phyloP scores from a whole-genome alignment of 53 echinoderm and acorn worm species.

The Holothuria leucospilota region DNA sequence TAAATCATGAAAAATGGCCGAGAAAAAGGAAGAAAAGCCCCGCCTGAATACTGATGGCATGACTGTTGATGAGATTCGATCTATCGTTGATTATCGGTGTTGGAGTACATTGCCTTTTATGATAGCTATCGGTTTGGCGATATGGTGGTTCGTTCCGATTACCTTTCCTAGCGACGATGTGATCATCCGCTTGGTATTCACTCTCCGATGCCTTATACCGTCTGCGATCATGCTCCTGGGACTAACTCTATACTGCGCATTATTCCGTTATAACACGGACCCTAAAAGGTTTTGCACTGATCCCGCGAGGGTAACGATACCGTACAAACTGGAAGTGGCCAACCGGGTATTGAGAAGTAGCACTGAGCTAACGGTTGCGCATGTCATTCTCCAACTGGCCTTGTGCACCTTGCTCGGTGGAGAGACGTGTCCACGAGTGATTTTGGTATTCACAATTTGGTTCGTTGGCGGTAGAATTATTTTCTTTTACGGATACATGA shows the following conservation, averaged over 20 bases:
- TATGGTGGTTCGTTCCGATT: background rate
- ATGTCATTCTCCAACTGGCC: slow-evolving; percentile 7
- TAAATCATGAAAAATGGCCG: background rate
- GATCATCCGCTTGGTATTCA: background rate
- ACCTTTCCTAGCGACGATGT: slow-evolving; percentile 13
- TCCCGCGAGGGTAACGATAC: slow-evolving; percentile 16
- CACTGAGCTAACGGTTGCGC: background rate
- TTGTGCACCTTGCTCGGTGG: background rate
- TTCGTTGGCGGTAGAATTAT: background rate
- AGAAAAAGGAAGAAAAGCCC: background rate
- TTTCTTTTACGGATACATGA: slow-evolving; percentile 9
- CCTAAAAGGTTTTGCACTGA: slow-evolving; percentile 21
- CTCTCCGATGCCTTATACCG: slow-evolving; percentile 5
- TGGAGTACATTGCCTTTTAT: background rate
- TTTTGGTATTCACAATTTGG: slow-evolving; percentile 7
- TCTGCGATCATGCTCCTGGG: background rate
- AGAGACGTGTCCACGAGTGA: background rate
- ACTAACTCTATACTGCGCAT: background rate
- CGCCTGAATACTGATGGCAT: background rate
- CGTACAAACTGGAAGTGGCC: slow-evolving; percentile 16
- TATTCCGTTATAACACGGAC: background rate
- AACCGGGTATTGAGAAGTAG: slow-evolving; percentile 3
- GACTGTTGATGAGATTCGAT: slow-evolving; percentile 2
- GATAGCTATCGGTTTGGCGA: background rate
- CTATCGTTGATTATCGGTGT: background rate